A percentile compares a stretch with the other conserved stretches of the same genome.
Conservation (phyloP, 2,888 invertebrate species). For the Glaucopsyche alexis region DNA sequence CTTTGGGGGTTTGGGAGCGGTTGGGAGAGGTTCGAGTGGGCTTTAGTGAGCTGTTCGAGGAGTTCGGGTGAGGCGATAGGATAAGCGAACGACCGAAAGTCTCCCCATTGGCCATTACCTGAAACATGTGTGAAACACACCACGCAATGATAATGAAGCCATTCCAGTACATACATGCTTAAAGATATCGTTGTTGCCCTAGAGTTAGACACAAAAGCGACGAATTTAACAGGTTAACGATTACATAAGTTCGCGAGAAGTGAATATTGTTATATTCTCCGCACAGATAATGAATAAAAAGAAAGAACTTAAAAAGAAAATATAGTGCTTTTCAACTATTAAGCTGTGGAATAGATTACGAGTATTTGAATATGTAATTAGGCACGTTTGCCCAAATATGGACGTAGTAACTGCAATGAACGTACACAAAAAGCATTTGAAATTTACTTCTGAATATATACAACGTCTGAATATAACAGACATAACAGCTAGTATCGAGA, state of each 20-base stretch:
- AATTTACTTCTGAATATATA: neutral
- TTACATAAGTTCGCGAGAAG: neutral
- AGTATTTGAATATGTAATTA: conserved; percentile 32
- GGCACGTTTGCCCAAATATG: neutral
- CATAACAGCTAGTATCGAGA: neutral
- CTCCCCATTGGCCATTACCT: conserved; percentile 85
- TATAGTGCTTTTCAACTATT: conserved; percentile 29
- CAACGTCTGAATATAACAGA: no score
- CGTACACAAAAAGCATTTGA: conserved; percentile 17
- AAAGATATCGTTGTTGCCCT: conserved; percentile 51
- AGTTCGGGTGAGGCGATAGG: conserved; percentile 73
- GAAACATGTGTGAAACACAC: conserved; percentile 83
- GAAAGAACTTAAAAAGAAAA: neutral
- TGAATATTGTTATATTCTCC: neutral
- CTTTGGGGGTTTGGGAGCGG: conserved; percentile 72
- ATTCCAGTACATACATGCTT: conserved; percentile 78
- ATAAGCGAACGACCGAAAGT: conserved; percentile 83
- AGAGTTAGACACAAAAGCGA: conserved; percentile 44
- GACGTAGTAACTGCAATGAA: neutral
- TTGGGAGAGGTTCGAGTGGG: conserved; percentile 63
- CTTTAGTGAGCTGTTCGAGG: conserved; percentile 59
- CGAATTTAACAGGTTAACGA: conserved; percentile 26
- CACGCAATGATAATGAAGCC: conserved; percentile 81
- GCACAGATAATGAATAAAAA: neutral
- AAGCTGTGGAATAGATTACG: conserved; percentile 33